Conservation (phyloP, 2,113 vertebrate species). For the Vulpes lagopus region DNA sequence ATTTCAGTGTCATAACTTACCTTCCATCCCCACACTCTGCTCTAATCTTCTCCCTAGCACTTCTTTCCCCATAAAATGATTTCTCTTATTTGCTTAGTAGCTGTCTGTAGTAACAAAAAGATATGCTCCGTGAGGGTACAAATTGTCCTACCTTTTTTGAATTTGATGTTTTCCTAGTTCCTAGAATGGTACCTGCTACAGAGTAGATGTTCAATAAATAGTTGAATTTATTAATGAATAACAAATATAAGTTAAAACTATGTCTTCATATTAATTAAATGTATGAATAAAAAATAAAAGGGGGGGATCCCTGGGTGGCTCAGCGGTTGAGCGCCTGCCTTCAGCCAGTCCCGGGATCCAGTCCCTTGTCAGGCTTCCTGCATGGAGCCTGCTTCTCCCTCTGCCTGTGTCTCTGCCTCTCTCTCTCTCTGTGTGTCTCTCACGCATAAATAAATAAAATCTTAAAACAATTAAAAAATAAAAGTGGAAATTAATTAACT, state of each 20-base stretch:
- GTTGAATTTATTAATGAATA: not conserved
- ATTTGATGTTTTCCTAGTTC: conserved; percentile 4
- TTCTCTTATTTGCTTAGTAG: conserved; percentile 31
- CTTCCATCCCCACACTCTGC: not conserved
- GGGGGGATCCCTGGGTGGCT: not conserved
- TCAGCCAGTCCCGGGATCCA: too few species aligned
- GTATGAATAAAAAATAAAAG: not conserved
- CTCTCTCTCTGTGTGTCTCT: too few species aligned
- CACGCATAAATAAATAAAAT: too few species aligned
- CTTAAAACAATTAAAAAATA: not conserved
- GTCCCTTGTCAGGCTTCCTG: too few species aligned
- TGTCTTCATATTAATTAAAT: conserved; percentile 33
- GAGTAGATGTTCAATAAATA: not conserved
- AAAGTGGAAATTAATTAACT: not conserved
- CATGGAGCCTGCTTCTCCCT: too few species aligned
- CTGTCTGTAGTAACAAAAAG: not conserved
- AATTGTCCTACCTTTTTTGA: not conserved
- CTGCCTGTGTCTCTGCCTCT: too few species aligned
- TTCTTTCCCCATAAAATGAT: conserved; percentile 35
- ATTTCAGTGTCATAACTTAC: not conserved
- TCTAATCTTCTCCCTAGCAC: not conserved
- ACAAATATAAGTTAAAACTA: conserved; percentile 41
- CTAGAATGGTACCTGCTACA: not conserved
- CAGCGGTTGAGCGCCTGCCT: too few species aligned
- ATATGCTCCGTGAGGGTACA: not conserved